Percentiles rank a stretch among this genome's conserved stretches.
phyloP scores from a whole-genome alignment of 2,113 vertebrate genomes.

The Mus pahari region DNA sequence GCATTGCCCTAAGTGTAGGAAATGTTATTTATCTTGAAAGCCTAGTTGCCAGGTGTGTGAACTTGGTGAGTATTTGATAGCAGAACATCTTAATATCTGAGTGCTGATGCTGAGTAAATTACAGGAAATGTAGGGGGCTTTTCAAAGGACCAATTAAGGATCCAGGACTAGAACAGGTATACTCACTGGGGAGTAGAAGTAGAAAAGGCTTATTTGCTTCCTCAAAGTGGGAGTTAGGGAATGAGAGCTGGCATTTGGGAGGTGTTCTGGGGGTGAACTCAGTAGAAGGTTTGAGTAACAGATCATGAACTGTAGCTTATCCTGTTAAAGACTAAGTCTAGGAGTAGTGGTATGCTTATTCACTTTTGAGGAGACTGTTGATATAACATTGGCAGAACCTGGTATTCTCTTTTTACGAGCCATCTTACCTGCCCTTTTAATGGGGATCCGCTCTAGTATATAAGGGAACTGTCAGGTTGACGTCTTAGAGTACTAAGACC shows the following conservation, averaged over 20 bases:
- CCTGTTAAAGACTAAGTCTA: accelerated
- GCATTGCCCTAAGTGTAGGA: neutral
- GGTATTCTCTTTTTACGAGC: neutral
- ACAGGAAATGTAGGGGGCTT: neutral
- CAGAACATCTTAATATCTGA: neutral
- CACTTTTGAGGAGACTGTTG: neutral
- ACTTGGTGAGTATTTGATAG: neutral
- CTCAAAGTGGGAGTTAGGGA: neutral
- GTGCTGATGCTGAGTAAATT: neutral
- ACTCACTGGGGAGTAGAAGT: neutral
- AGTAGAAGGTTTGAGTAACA: neutral
- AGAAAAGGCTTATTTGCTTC: neutral
- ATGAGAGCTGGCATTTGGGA: neutral
- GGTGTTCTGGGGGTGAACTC: neutral
- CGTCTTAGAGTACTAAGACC: neutral
- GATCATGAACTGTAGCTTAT: neutral
- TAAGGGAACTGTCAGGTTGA: neutral
- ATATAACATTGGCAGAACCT: neutral
- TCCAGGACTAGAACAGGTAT: neutral
- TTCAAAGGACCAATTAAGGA: neutral
- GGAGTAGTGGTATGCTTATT: neutral
- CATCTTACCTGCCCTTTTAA: neutral
- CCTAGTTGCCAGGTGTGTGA: neutral
- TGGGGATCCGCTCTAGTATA: too few species aligned
- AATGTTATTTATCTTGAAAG: neutral